Percentiles rank a stretch among this genome's conserved stretches.
Conservation (phyloP, 1,140 invertebrate species). For the Brachystomella parvula region DNA sequence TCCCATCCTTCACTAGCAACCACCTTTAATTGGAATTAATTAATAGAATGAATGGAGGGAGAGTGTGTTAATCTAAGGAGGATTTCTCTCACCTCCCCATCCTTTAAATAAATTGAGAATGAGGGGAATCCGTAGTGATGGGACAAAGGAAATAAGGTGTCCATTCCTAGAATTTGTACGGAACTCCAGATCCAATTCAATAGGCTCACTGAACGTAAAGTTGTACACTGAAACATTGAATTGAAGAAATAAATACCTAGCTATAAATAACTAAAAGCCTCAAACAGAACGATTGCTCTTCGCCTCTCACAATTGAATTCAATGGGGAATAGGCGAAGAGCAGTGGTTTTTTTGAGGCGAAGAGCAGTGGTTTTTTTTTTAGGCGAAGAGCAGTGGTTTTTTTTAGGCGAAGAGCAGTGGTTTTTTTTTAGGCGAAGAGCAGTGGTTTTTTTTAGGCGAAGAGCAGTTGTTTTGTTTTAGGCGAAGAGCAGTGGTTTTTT, state of each 20-base stretch:
- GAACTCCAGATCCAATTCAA: constrained; percentile 73
- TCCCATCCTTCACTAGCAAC: constrained; percentile 25
- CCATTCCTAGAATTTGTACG: constrained; percentile 72
- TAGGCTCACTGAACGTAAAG: constrained; percentile 57
- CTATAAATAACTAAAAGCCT: no score
- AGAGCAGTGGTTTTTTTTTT: no score
- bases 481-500: no score
- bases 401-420: no score
- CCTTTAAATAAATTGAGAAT: constrained; percentile 64
- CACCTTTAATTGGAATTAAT: constrained; percentile 20
- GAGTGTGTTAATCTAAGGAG: constrained; percentile 15
- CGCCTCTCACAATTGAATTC: no score
- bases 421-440: no score
- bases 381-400: no score
- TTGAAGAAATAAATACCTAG: neutral
- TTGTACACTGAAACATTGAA: constrained; percentile 52
- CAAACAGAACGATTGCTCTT: no score
- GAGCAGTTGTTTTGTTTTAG: no score
- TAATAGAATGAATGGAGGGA: constrained; percentile 17
- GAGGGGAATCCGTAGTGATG: constrained; percentile 50
- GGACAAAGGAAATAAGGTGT: constrained; percentile 58
- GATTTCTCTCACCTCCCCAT: constrained; percentile 57
- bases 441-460: no score
- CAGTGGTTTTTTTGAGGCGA: no score
- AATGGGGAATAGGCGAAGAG: no score